Evolutionary conservation across 2,113 vertebrate genomes (phyloP), one percentile per base, ranked within the genome.

Genomic region (Chlamydotis undulata): DNA sequence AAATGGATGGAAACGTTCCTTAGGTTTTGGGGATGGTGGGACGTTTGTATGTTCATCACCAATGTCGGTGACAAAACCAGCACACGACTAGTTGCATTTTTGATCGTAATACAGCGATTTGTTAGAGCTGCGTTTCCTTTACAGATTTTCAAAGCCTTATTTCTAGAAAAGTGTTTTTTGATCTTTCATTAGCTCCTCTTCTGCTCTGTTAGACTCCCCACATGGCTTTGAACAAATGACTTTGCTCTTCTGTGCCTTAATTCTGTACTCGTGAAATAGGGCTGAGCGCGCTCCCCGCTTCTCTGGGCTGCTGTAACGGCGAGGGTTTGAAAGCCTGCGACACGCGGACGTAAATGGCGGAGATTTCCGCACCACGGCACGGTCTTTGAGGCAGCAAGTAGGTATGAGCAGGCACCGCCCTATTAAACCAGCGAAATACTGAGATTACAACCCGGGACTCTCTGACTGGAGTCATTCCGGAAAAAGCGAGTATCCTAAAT

Each of bases 61-160:
- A 24, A 14, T 6, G 63, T 8, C 74, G 33, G 56, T 6, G 79
- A 35, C 82, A 50, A 39, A 39, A 9, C 12, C 60, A 25, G 33
- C 75, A 6, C 1, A 63, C 0, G 8, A 33, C 92, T 96, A 90
- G 92, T 71, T 86, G 90, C 28, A 15, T 18, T 83, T 93, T 59
- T 88, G 87, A 92, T 83, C 19, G 0, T 29, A 45, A 37, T 11
- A 7, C 3, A 52, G 39, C 19, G 3, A 15, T 93, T 91, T 61
- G 61, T 65, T 68, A 68, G 81, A 77, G 50, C 57, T 2, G 3
- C 41, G 0, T 64, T 67, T 77, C 75, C 92, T 83, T 81, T 53
- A 52, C 31, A 64, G 64, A 19, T 50, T 88, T 96, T 93, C 94
- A 95, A 90, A 96, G 93, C 33, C 24, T 70, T 88, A 80, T 94